phyloP scores from a whole-genome alignment of 2,888 invertebrate species.

The Hirtodrosophila trivittata region DNA sequence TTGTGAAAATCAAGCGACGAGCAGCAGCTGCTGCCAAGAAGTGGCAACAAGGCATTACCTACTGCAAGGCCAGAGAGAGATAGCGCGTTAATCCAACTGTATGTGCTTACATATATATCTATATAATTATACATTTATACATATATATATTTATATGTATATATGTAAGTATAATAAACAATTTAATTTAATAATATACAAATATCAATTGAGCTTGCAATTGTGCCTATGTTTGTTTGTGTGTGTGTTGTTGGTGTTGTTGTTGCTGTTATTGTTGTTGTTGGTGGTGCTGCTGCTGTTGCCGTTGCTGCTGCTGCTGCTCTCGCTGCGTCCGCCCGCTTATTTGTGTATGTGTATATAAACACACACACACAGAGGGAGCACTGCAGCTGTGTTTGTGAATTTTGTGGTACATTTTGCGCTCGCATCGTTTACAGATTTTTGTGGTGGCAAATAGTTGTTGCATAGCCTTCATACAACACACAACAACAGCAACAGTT shows the following conservation, averaged over 20 bases:
- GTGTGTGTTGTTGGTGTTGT: conserved; percentile 23
- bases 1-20: conserved; percentile 65
- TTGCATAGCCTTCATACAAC: conserved; percentile 78
- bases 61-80: conserved; percentile 16
- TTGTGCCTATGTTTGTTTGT: conserved; percentile 24
- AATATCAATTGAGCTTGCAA: conserved; percentile 63
- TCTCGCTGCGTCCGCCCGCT: conserved; percentile 64
- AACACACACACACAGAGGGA: background rate
- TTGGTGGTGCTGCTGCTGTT: no score
- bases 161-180: conserved; percentile 38
- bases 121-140: background rate
- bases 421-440: conserved; percentile 70
- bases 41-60: conserved; percentile 48
- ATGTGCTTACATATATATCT: background rate
- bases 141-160: background rate
- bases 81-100: background rate
- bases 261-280: conserved; percentile 5
- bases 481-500: conserved; percentile 71
- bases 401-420: conserved; percentile 67
- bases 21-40: conserved; percentile 54
- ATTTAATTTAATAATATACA: conserved; percentile 53
- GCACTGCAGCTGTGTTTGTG: conserved; percentile 44
- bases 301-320: conserved; percentile 32
- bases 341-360: conserved; percentile 35
- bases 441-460: conserved; percentile 80